Conservation (phyloP, 2,888 invertebrate genomes). For the Linnaemya vulpina region DNA sequence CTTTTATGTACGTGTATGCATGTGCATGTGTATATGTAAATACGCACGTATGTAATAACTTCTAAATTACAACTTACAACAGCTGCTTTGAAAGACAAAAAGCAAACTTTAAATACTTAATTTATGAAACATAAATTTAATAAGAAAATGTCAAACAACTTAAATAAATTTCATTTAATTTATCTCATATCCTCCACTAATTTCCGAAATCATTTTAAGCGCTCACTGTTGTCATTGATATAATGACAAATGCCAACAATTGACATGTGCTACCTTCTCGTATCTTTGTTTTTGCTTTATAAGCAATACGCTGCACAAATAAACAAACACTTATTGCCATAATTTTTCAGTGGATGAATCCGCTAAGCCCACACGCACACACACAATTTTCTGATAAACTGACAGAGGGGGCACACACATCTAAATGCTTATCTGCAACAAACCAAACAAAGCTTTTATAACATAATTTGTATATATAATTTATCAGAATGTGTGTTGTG, state of each 20-base stretch:
- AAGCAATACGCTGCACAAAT: slow-evolving; percentile 4
- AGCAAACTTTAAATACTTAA: background rate
- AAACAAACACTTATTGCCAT: slow-evolving; percentile 16
- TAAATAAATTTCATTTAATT: background rate
- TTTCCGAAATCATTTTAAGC: slow-evolving; percentile 26
- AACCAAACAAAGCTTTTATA: slow-evolving; percentile 62
- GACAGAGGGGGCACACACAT: background rate
- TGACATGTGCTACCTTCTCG: slow-evolving; percentile 48
- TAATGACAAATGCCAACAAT: slow-evolving; percentile 52
- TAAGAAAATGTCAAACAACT: no score
- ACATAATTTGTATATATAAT: slow-evolving; percentile 61
- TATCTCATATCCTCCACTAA: background rate
- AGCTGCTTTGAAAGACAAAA: no score
- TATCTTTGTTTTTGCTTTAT: slow-evolving; percentile 8
- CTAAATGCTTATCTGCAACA: slow-evolving; percentile 3
- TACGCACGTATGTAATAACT: background rate
- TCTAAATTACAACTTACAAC: no score
- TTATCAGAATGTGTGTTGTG: slow-evolving; percentile 42
- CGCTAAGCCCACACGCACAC: background rate
- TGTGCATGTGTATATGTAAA: background rate
- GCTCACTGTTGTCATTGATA: slow-evolving; percentile 53
- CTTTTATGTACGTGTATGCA: background rate
- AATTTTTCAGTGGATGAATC: slow-evolving; percentile 45
- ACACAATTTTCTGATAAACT: background rate
- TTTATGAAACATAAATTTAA: no score